phyloP scores from a whole-genome alignment of 2,113 vertebrate genomes.

The Charina bottae region DNA sequence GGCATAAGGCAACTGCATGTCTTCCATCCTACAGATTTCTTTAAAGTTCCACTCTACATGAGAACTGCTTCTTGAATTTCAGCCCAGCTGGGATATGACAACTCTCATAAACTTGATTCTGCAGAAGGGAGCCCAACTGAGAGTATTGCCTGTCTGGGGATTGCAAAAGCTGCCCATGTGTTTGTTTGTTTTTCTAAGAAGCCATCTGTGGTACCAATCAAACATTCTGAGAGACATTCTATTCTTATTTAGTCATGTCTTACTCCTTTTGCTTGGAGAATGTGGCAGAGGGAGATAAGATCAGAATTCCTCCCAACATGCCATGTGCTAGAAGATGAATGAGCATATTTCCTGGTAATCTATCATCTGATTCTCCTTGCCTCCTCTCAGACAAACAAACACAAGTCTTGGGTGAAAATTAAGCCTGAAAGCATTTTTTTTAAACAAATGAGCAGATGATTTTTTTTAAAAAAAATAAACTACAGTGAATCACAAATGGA shows the following conservation, averaged over 20 bases:
- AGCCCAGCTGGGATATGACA: slow-evolving; percentile 31
- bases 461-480: slow-evolving; percentile 8
- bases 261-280: slow-evolving; percentile 13
- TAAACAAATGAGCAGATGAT: slow-evolving; percentile 5
- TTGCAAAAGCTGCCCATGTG: not conserved
- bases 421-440: slow-evolving; percentile 30
- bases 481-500: not conserved
- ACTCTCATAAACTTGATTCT: slow-evolving; percentile 22
- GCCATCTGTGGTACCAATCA: slow-evolving; percentile 22
- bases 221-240: not conserved
- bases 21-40: not conserved
- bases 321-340: slow-evolving; percentile 36
- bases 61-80: not conserved
- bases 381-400: slow-evolving; percentile 7
- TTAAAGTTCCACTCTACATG: not conserved
- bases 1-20: not conserved
- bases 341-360: slow-evolving; percentile 35
- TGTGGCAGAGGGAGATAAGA: not conserved
- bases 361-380: slow-evolving; percentile 23
- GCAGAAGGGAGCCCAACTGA: slow-evolving; percentile 12
- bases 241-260: slow-evolving; percentile 15
- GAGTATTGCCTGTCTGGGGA: not conserved
- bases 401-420: slow-evolving; percentile 14
- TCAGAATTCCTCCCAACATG: slow-evolving; percentile 15
- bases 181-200: not conserved